Conservation (phyloP, 2,888 invertebrate genomes). For the Digitonthophagus gazella region DNA sequence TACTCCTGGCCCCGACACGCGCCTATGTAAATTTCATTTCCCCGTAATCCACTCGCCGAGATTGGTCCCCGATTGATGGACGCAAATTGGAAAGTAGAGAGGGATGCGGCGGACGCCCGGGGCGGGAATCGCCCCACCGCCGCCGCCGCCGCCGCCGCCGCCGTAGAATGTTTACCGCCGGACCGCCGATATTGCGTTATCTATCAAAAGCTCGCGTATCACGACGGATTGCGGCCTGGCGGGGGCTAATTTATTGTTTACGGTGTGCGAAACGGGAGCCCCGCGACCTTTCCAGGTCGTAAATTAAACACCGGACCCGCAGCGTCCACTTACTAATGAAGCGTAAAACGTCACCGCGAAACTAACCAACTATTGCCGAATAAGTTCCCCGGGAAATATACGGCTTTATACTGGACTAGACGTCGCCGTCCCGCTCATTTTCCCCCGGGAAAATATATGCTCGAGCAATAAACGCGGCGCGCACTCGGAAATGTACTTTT, state of each 20-base stretch:
- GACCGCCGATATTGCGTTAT: conserved; percentile 41
- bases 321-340: not conserved
- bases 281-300: not conserved
- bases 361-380: not conserved
- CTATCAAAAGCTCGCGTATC: conserved; percentile 42
- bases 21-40: conserved; percentile 70
- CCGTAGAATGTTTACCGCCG: conserved; percentile 22
- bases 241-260: conserved; percentile 39
- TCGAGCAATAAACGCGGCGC: not conserved
- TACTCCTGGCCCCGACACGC: conserved; percentile 37
- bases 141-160: conserved; percentile 25
- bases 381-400: not conserved
- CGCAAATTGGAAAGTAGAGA: conserved; percentile 63
- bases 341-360: not conserved
- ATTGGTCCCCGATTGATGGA: conserved; percentile 69
- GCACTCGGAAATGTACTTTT: not conserved
- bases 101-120: conserved; percentile 37
- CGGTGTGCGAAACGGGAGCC: conserved; percentile 21
- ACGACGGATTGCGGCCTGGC: conserved; percentile 40
- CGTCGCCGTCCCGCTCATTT: not conserved
- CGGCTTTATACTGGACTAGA: not conserved
- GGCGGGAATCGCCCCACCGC: conserved; percentile 28
- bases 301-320: not conserved
- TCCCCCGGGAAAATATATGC: not conserved
- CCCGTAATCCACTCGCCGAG: conserved; percentile 68